Evolutionary conservation across 2,888 invertebrate genomes (phyloP).

Genomic region (Lithophane semibrunnea): DNA sequence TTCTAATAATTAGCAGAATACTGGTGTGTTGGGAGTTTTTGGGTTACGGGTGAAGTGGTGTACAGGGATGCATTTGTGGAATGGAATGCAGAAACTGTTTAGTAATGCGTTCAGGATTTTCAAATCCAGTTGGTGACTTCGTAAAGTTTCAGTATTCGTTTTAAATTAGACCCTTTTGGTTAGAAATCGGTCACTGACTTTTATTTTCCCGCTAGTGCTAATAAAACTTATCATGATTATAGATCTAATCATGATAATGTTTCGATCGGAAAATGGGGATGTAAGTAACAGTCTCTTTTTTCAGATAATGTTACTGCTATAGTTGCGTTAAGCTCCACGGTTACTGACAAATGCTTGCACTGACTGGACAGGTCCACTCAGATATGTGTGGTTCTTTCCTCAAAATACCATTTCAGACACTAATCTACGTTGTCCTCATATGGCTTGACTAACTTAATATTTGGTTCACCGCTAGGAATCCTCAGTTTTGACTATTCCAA

Average conservation of each 20-base stretch:
- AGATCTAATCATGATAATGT: background rate
- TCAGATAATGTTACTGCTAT: background rate
- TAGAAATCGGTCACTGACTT: background rate
- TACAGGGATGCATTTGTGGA: slow-evolving; percentile 53
- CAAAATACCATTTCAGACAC: no score
- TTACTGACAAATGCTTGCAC: no score
- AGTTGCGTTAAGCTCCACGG: no score
- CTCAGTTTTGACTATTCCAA: background rate
- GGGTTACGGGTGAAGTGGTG: slow-evolving; percentile 55
- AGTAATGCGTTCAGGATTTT: background rate
- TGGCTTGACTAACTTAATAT: background rate
- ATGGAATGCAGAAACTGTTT: background rate
- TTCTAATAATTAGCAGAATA: slow-evolving; percentile 80
- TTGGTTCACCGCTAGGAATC: background rate
- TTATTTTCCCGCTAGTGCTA: background rate
- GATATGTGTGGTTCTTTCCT: no score
- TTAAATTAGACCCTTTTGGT: background rate
- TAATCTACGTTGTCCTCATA: no score
- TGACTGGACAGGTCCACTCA: no score
- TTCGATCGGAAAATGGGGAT: background rate
- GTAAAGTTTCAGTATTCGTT: background rate
- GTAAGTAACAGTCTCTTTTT: background rate
- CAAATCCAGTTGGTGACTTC: background rate
- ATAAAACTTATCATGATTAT: no score
- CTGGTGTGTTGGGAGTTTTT: slow-evolving; percentile 70